Base-by-base conservation (phyloP, 2,888 invertebrate species). In the Sphaerophoria taeniata region DNA sequence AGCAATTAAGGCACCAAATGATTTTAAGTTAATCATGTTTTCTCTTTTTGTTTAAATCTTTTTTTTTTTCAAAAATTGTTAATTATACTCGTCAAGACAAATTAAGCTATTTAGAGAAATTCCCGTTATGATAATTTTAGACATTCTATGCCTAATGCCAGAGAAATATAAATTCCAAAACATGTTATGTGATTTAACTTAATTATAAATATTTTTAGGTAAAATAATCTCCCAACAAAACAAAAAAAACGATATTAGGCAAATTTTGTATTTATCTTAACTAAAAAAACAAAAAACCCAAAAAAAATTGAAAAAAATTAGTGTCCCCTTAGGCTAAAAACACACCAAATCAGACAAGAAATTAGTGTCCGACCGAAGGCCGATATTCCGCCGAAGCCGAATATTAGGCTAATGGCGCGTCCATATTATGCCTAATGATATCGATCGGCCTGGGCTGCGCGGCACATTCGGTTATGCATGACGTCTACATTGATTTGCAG, bases 141-240 rank as follows among this genome's bases (percentile, higher is more conserved):
- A 43, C 58, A 63, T 79, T 83, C 70, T 65, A 36, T 65, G 65
- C 6, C 65, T 65, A 16, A 78, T 75, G 75, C 60, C 70, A 75
- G 71, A 70, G 65, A 70, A 74, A 71, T 67, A 63, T 43, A 45
- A 71, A 84, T 78, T 84, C 79, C 79, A 79, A 84, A 84, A 84
- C 84, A 71, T 75, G 67, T 79, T 51, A 83, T 84, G 84, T 84
- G 84, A 84, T 84, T 84, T 84, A 84, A 84, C 79, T 74, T 75
- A 84, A 79, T 79, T 84, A 79, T 75, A 24, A 2, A 24, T 24
- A 24, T 24, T 24, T 84, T 84, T 84, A 84, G 79, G 75, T 67
- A 61, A 79, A 67, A 51, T n/a, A 39, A 51, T 79, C 49, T 55
- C 69, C 82, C 36, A 36, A 24, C 24, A 24, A 24, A 36, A 24